A percentile compares a stretch with the other conserved stretches of the same genome.
Conservation (phyloP, 1,140 invertebrate species). For the Lepidurus packardi region DNA sequence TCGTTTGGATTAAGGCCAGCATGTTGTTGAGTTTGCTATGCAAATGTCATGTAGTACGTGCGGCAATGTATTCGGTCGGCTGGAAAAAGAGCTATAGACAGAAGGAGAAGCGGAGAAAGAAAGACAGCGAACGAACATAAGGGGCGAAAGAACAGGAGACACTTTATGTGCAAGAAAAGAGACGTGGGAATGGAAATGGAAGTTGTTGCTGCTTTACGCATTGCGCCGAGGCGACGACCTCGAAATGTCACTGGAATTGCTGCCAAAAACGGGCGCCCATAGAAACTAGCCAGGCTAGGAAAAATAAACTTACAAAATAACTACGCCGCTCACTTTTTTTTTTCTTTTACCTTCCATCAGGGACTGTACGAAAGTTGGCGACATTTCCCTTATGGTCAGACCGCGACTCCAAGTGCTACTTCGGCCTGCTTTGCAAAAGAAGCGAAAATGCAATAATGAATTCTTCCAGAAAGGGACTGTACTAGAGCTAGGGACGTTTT, state of each 20-base stretch:
- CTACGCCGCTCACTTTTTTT: too few species aligned
- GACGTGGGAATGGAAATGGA: neutral
- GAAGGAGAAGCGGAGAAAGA: neutral
- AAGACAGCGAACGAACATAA: neutral
- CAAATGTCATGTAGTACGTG: constrained; percentile 18
- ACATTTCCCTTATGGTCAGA: too few species aligned
- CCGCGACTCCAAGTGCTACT: too few species aligned
- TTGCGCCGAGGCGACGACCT: neutral
- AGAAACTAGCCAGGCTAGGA: neutral
- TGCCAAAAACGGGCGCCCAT: constrained; percentile 9
- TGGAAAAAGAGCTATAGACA: neutral
- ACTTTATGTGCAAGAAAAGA: neutral
- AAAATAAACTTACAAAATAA: too few species aligned
- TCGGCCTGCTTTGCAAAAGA: too few species aligned
- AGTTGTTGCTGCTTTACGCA: constrained; percentile 15
- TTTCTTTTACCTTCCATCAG: too few species aligned
- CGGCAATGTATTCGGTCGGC: neutral
- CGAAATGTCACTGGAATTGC: constrained; percentile 8
- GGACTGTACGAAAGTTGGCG: too few species aligned
- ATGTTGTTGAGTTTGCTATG: neutral
- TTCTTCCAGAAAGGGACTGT: too few species aligned
- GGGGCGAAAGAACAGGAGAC: neutral
- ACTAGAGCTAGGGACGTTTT: too few species aligned
- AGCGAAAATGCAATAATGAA: too few species aligned
- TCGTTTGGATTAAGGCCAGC: constrained; percentile 4